Conservation (phyloP, 2,797 vertebrate genomes). For the Lutjanus argentimaculatus region DNA sequence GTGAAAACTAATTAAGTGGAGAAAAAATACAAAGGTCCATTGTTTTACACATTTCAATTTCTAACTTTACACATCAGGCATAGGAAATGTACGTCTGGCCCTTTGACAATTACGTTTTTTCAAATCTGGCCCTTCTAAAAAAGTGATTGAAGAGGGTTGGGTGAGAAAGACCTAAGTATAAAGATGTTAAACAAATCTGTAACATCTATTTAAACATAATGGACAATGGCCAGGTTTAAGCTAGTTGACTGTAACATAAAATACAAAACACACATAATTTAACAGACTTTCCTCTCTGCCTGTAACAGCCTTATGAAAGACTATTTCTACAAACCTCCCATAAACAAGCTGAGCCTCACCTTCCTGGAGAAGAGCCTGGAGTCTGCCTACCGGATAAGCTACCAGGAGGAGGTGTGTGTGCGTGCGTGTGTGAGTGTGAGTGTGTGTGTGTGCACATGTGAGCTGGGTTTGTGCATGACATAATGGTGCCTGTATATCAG, state of each 20-base stretch:
- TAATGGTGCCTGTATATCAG: conserved; percentile 12
- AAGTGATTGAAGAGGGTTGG: too few relatives aligned
- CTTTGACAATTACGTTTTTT: too few relatives aligned
- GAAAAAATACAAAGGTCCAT: too few relatives aligned
- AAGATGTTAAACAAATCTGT: neutral
- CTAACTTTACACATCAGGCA: too few relatives aligned
- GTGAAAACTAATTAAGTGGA: too few relatives aligned
- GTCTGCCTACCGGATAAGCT: conserved; percentile 92
- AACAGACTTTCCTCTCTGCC: conserved; percentile 19
- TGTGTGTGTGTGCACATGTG: too few relatives aligned
- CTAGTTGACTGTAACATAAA: neutral
- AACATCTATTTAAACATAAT: neutral
- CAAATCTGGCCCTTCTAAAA: too few relatives aligned
- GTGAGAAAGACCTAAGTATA: neutral
- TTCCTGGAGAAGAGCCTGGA: conserved; percentile 95
- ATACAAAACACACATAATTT: neutral
- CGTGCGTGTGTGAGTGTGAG: conserved; percentile 17
- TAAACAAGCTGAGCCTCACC: conserved; percentile 96
- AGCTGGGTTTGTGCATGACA: conserved; percentile 22
- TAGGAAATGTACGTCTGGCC: too few relatives aligned
- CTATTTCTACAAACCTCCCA: conserved; percentile 98
- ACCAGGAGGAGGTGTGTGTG: conserved; percentile 93
- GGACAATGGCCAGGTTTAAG: neutral
- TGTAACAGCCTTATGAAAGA: conserved; percentile 96
- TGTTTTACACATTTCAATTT: too few relatives aligned